phyloP scores from a whole-genome alignment of 2,888 invertebrate species.

The Apodemia hepburni region DNA sequence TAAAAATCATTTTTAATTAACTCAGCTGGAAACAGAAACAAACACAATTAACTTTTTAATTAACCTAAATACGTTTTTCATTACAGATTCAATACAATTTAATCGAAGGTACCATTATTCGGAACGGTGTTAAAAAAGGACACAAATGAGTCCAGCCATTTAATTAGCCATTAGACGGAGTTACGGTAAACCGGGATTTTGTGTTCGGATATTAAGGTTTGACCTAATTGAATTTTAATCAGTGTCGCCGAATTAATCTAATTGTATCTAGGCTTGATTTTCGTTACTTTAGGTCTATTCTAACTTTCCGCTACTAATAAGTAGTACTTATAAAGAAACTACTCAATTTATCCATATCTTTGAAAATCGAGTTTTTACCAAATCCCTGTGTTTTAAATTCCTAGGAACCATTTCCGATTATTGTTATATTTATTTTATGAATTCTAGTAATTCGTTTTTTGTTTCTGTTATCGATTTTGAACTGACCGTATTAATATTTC shows the following conservation, averaged over 20 bases:
- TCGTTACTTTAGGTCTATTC: too few species aligned
- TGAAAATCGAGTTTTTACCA: too few species aligned
- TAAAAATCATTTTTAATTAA: constrained; percentile 26
- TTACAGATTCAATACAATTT: constrained; percentile 28
- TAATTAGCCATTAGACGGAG: constrained; percentile 21
- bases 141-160: constrained; percentile 23
- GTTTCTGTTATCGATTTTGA: too few species aligned
- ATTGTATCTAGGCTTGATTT: not conserved
- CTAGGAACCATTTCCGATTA: too few species aligned
- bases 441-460: too few species aligned
- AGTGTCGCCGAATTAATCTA: not conserved
- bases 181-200: constrained; percentile 14
- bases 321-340: too few species aligned
- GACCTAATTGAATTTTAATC: not conserved
- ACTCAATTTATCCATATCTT: too few species aligned
- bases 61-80: constrained; percentile 33
- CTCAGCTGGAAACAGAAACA: constrained; percentile 21
- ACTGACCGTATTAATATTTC: too few species aligned
- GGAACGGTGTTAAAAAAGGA: constrained; percentile 23
- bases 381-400: too few species aligned
- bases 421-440: too few species aligned
- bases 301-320: too few species aligned
- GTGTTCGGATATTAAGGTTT: constrained; percentile 10
- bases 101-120: constrained; percentile 26
- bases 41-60: constrained; percentile 33